Evolutionary conservation across 2,888 invertebrate genomes (phyloP).

Genomic region (Heteropelma amictum): DNA sequence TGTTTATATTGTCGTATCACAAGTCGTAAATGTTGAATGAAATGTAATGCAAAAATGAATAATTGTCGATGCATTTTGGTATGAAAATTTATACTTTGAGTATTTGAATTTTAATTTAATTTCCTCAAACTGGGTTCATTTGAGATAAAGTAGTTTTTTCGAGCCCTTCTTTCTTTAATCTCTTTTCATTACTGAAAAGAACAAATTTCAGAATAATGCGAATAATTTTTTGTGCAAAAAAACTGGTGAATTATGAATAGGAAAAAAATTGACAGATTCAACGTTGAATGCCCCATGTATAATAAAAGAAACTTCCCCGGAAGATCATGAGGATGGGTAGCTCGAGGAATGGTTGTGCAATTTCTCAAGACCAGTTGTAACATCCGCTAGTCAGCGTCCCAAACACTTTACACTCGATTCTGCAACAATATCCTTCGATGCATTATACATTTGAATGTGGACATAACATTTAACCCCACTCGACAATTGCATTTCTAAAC

Average conservation of each 20-base stretch:
- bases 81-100: too few species aligned
- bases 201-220: background rate
- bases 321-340: conserved; percentile 25
- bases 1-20: too few species aligned
- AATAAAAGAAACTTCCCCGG: conserved; percentile 10
- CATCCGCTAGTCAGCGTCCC: conserved; percentile 65
- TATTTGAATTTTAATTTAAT: too few species aligned
- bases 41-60: too few species aligned
- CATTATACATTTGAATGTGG: conserved; percentile 6
- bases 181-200: background rate
- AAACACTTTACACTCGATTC: conserved; percentile 51
- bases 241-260: background rate
- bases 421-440: conserved; percentile 25
- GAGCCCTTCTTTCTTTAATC: too few species aligned
- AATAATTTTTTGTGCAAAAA: background rate
- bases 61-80: too few species aligned
- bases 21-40: too few species aligned
- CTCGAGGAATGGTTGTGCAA: conserved; percentile 66
- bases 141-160: too few species aligned
- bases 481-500: conserved; percentile 28
- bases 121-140: too few species aligned
- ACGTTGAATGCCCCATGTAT: conserved; percentile 3
- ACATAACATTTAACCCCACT: conserved; percentile 22
- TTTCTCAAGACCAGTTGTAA: conserved; percentile 63
- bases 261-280: background rate